phyloP scores from a whole-genome alignment of 30 jellyfish, hydroid and myxozoan species.

The Haliclystus octoradiatus region DNA sequence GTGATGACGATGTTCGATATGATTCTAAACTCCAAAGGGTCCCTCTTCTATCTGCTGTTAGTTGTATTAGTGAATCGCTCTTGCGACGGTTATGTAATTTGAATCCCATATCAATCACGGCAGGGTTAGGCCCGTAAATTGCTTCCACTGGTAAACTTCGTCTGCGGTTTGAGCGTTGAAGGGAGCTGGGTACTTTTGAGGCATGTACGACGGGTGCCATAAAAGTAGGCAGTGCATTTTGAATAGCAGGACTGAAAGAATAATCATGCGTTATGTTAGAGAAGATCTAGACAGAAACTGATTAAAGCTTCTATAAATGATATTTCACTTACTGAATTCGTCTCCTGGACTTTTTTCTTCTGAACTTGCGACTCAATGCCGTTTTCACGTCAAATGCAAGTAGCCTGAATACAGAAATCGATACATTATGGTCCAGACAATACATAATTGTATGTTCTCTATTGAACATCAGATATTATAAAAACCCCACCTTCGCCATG shows the following conservation, averaged over 20 bases:
- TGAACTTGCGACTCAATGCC: constrained; percentile 19
- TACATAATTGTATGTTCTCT: no score
- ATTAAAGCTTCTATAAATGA: not conserved
- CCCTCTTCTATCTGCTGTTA: constrained; percentile 45
- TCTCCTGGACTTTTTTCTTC: constrained; percentile 31
- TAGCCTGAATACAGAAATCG: constrained; percentile 4
- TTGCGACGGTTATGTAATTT: no score
- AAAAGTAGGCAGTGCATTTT: constrained; percentile 32
- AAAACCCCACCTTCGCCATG: constrained; percentile 45
- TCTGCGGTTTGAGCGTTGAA: no score
- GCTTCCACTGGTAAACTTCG: no score
- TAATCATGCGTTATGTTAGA: not conserved
- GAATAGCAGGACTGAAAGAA: constrained; percentile 28
- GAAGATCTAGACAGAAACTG: constrained; percentile 1
- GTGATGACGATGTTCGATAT: constrained; percentile 35
- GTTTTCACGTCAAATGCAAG: constrained; percentile 56
- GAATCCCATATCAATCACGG: no score
- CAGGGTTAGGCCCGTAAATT: no score
- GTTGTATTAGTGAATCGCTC: constrained; percentile 34
- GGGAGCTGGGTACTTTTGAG: constrained; percentile 22
- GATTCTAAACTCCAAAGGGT: constrained; percentile 49
- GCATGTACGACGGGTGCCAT: constrained; percentile 36
- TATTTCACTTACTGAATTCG: constrained; percentile 18
- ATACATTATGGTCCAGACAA: no score
- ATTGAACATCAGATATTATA: no score